phyloP scores from a whole-genome alignment of 1,140 invertebrate genomes.

The Drosophila takahashii region DNA sequence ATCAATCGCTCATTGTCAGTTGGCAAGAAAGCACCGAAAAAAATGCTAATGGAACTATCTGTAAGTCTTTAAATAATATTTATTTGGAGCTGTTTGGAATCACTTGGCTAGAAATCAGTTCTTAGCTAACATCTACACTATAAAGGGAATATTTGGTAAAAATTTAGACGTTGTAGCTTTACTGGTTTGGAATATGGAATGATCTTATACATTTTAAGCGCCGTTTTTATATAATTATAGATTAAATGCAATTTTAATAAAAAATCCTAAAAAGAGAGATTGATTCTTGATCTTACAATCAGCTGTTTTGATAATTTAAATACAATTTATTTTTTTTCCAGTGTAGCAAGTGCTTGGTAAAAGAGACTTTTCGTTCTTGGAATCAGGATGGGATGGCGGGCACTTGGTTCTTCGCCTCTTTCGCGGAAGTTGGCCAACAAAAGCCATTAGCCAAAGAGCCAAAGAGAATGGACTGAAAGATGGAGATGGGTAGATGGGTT shows the following conservation, averaged over 20 bases:
- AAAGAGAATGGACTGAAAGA: conserved; percentile 18
- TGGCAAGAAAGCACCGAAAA: conserved; percentile 5
- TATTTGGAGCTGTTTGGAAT: no score
- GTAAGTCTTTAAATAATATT: no score
- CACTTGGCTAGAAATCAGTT: no score
- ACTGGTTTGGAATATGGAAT: no score
- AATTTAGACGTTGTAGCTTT: no score
- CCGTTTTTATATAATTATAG: no score
- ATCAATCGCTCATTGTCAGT: conserved; percentile 56
- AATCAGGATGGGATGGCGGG: conserved; percentile 25
- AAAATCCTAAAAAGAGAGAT: no score
- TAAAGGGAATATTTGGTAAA: no score
- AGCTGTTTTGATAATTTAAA: background rate
- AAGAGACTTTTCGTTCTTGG: conserved; percentile 25
- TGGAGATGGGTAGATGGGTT: conserved; percentile 13
- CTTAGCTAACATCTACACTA: no score
- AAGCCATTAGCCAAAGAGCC: conserved; percentile 66
- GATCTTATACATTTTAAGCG: no score
- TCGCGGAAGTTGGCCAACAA: conserved; percentile 75
- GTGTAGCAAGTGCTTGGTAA: background rate
- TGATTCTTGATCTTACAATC: background rate
- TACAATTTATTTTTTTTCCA: background rate
- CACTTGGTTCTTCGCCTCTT: conserved; percentile 18
- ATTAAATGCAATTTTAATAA: no score
- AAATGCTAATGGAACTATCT: background rate